These are phyloP conservation scores for Cyrtorhinus lividipennis DNA, from an alignment of 1,140 invertebrate species.

Conservation along the genomic window DNA sequence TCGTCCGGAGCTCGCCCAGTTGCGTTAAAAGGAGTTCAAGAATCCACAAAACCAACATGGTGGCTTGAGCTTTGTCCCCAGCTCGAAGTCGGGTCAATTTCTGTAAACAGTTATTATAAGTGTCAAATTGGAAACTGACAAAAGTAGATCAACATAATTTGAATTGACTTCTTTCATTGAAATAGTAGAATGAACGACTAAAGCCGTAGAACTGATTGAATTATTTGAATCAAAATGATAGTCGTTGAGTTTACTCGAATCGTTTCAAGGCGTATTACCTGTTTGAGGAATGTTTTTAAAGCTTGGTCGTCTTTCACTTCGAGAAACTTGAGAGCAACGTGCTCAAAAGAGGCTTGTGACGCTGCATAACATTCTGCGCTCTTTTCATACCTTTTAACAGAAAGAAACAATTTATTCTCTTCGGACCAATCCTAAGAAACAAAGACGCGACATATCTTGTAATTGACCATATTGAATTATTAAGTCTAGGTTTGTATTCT, in stretches of 20 bases:
- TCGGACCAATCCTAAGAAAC: too few species aligned
- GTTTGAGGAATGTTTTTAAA: slow-evolving; percentile 68
- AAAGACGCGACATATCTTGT: too few species aligned
- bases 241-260: too few species aligned
- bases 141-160: neutral
- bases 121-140: too few species aligned
- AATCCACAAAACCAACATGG: slow-evolving; percentile 85
- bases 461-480: too few species aligned
- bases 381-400: slow-evolving; percentile 46
- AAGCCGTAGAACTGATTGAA: too few species aligned
- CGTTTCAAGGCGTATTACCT: slow-evolving; percentile 33
- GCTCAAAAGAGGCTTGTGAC: slow-evolving; percentile 85
- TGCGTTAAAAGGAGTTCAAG: slow-evolving; percentile 82
- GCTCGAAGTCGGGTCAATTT: slow-evolving; percentile 38
- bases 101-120: slow-evolving; percentile 28
- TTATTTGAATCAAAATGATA: too few species aligned
- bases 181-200: neutral
- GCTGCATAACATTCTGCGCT: slow-evolving; percentile 79
- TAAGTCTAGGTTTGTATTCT: too few species aligned
- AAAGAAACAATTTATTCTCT: too few species aligned
- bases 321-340: slow-evolving; percentile 84
- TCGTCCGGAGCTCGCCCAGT: slow-evolving; percentile 52
- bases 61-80: slow-evolving; percentile 66
- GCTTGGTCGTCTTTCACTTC: slow-evolving; percentile 66
- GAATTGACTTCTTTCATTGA: slow-evolving; percentile 29